A percentile compares a stretch with the other conserved stretches of the same genome.
phyloP scores from a whole-genome alignment of 2,888 invertebrate genomes.

The Blera fallax region DNA sequence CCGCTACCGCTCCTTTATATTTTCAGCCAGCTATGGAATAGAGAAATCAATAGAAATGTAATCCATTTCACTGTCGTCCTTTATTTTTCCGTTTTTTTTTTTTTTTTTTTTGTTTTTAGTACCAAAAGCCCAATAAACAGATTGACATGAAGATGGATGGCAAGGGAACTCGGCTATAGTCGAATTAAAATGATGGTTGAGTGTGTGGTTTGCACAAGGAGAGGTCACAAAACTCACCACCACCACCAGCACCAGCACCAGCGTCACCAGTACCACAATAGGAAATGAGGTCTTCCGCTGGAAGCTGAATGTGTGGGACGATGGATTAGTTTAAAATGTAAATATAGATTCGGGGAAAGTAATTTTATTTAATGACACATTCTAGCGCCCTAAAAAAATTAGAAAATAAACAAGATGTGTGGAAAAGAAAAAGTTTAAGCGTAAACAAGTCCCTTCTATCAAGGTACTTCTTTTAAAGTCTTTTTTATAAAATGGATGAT shows the following conservation, averaged over 20 bases:
- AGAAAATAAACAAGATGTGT: not conserved
- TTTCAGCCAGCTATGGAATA: slow-evolving; percentile 30
- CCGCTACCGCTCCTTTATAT: slow-evolving; percentile 55
- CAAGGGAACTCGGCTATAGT: slow-evolving; percentile 40
- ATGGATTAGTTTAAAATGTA: slow-evolving; percentile 14
- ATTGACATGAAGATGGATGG: slow-evolving; percentile 72
- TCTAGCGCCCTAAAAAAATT: slow-evolving; percentile 4
- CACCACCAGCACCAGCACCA: not conserved
- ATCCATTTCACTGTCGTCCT: slow-evolving; percentile 69
- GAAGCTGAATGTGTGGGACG: slow-evolving; percentile 41
- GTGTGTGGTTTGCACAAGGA: slow-evolving; percentile 30
- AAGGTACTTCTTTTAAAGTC: not conserved
- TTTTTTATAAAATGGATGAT: not conserved
- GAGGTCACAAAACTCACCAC: slow-evolving; percentile 19
- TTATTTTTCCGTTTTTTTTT: slow-evolving; percentile 19
- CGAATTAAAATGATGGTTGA: slow-evolving; percentile 55
- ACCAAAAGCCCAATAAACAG: slow-evolving; percentile 65
- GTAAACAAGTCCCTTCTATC: not conserved
- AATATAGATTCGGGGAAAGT: slow-evolving; percentile 15
- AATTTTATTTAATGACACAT: slow-evolving; percentile 37
- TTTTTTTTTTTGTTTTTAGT: slow-evolving; percentile 33
- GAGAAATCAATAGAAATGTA: slow-evolving; percentile 68
- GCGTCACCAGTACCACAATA: not conserved
- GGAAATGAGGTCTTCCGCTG: not conserved
- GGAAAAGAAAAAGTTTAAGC: not conserved